phyloP scores from a whole-genome alignment of 2,113 vertebrate genomes.

The Nymphicus hollandicus region DNA sequence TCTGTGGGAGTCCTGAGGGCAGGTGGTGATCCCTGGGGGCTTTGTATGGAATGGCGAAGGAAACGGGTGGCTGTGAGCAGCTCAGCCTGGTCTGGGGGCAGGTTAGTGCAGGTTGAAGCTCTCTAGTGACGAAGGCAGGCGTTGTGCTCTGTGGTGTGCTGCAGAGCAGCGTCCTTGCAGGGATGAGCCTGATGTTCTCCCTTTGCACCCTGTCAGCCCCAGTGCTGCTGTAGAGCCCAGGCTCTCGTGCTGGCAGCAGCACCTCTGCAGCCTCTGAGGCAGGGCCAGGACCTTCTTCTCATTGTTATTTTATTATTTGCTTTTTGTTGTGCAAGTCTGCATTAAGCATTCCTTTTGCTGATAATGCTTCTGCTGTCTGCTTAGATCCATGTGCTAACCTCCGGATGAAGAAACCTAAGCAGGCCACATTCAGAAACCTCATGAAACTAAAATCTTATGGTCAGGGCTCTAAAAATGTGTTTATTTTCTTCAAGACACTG shows the following conservation, averaged over 20 bases:
- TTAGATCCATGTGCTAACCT: neutral
- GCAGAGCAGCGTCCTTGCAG: neutral
- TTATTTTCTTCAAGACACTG: neutral
- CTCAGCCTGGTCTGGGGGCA: neutral
- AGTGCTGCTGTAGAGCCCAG: fast-evolving
- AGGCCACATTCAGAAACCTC: neutral
- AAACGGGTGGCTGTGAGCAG: neutral
- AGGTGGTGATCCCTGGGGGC: neutral
- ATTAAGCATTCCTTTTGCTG: neutral
- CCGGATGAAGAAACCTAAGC: neutral
- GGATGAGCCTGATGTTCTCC: neutral
- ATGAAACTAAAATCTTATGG: neutral
- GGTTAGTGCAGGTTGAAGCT: fast-evolving
- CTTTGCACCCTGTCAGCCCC: neutral
- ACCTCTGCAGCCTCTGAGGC: neutral
- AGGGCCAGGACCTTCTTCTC: neutral
- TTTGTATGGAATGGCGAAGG: neutral
- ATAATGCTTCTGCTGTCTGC: neutral
- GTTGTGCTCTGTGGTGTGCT: fast-evolving
- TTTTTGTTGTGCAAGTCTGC: neutral
- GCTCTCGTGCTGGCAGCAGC: neutral
- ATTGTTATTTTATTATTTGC: neutral
- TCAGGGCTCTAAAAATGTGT: neutral
- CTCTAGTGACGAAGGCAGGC: neutral
- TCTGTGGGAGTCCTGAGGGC: neutral